Base-by-base conservation (phyloP, 2,888 invertebrate species). In the Himalopsyche anomala region DNA sequence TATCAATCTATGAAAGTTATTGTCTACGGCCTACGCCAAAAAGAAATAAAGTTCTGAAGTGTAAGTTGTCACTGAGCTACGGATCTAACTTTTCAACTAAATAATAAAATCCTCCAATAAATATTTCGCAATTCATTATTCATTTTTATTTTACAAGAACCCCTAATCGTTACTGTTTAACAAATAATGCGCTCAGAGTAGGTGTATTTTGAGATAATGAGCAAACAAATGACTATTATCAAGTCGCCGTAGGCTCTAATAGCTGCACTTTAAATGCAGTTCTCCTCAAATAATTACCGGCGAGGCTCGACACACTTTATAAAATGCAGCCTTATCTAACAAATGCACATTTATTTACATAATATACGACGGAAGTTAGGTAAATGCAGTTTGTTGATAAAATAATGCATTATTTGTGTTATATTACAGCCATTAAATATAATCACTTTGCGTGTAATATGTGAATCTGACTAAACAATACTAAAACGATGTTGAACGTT, bases 251-350 rank as follows among this genome's bases (percentile, higher is more conserved):
- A 74, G 74, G 74, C 74, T 74, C 38, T 74, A 87, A 87, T 87
- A 87, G 85, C 79, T 87, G 87, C 84, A 87, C 81, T 87, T 87
- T 85, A 83, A 87, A 83, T 85, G 83, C 87, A 81, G 82, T 87
- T 82, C 56, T 83, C 62, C 74, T 54, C 81, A 81, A 85, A 85
- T 87, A 87, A 87, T 87, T 87, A 85, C 87, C 51, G 81, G 85
- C 28, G 81, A 55, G 81, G 83, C 40, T 36, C 82, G 38, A 55
- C 83, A 79, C 80, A 83, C 69, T 85, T 85, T 80, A 85, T 85
- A 82, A 82, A 82, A 85, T 79, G 85, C 38, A 62, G 82, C 85
- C 85, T 85, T 85, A 85, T 85, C 85, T 79, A 82, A 56, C 28
- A 56, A 82, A 69, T 80, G 79, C 82, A 82, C 82, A 81, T 85